Evolutionary conservation across 1,140 invertebrate genomes (phyloP), one percentile per base, ranked within the genome.

Genomic region (Pogonomyrmex californicus): DNA sequence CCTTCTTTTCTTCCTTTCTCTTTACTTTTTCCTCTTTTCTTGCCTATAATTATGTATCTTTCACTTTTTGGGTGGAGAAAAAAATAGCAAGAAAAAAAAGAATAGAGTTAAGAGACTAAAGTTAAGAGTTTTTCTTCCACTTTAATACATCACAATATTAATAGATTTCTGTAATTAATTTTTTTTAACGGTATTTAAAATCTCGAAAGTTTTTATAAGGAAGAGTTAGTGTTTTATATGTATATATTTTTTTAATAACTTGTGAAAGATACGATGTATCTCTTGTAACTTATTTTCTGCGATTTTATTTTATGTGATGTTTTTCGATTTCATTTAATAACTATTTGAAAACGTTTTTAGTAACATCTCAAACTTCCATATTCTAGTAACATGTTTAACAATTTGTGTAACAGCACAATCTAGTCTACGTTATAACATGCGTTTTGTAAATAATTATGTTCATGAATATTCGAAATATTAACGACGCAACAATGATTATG

Each of bases 401-500:
- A n/a, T 47, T 23, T 41, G 3, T 36, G 60, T 83, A 70, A 60
- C 23, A 83, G 79, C 79, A 73, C 12, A 58, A 36, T 83, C 79
- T 83, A 83, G 79, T 83, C 79, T 82, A 71, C 10, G 66, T 47
- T 60, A 60, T n/a, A 47, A 17, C 41, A 83, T 83, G 30, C 41
- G n/a, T 83, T 36, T 83, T 83, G 68, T 83, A 83, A 75, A 83
- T 83, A 83, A 83, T 83, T 12, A 12, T 73, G 56, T 82, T 60
- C 9, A 17, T 47, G 7, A 60, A 62, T 47, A 36, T 73, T 83
- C n/a, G 14, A 73, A 60, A 9, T 82, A 82, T 1, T 12, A 36
- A 30, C 14, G 30, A n/a, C 33, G 23, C 7, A n/a, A 49, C 54
- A 44, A 81, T 17, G 14, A 38, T 75, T 17, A n/a, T 1, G 23